Evolutionary conservation across 2,113 vertebrate genomes (phyloP).

Genomic region (Globicephala melas): DNA sequence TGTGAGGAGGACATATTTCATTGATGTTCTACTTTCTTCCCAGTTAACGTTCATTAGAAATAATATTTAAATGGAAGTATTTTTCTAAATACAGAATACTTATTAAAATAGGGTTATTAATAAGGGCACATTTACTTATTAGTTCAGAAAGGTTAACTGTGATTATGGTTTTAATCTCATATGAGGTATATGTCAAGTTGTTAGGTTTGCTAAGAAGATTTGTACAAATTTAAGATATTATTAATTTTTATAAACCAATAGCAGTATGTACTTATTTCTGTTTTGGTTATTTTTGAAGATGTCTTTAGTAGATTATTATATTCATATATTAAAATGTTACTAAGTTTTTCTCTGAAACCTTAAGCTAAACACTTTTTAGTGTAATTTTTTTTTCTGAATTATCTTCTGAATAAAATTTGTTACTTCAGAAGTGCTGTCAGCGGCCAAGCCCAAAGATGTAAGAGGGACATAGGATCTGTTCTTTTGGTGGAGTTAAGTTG

Average conservation of each 20-base stretch:
- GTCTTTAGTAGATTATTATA: background rate
- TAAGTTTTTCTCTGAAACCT: background rate
- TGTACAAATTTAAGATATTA: conserved; percentile 10
- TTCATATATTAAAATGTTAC: conserved; percentile 3
- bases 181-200: background rate
- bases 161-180: conserved; percentile 7
- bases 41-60: conserved; percentile 1
- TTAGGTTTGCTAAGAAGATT: background rate
- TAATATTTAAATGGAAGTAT: background rate
- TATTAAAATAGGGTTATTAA: background rate
- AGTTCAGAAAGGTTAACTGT: background rate
- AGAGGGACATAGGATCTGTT: background rate
- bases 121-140: background rate
- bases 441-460: background rate
- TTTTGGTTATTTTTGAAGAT: conserved; percentile 31
- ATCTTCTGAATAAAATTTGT: background rate
- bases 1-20: background rate
- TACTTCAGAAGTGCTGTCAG: background rate
- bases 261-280: background rate
- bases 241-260: background rate
- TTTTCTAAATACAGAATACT: conserved; percentile 18
- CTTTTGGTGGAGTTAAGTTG: background rate
- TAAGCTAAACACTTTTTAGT: background rate
- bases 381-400: background rate
- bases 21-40: background rate